Evolutionary conservation across 1,140 invertebrate genomes (phyloP), one percentile per base, ranked within the genome.

Genomic region (Coenobita brevimanus): DNA sequence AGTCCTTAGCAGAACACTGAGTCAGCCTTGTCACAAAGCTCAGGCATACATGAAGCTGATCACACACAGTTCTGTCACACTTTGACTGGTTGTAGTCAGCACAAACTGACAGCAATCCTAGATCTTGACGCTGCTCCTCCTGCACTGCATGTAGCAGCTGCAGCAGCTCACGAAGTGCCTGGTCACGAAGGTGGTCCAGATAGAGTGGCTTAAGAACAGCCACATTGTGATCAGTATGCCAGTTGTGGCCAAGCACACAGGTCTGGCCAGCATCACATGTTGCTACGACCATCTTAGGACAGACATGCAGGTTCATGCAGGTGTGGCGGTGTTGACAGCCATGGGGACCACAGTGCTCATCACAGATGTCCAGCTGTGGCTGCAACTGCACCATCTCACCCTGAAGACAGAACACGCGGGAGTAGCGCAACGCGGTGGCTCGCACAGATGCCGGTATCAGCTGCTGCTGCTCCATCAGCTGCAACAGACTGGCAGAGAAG

Each of bases 161-260:
- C 21, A 87, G 33, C 43, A 87, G 62, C 17, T 67, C 33, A 10
- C 24, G 41, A 4, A 87, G 76, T 17, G 15, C 50, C 24, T n/a
- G 1, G 3, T 38, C 38, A 8, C n/a, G 17, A 3, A 87, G 64
- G 8, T 38, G 38, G 3, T 87, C 62, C 24, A 87, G 62, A 33
- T 10, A 73, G 41, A 87, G 50, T 33, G n/a, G 24, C 46, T 64
- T 50, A 10, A 87, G 76, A 41, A 87, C 54, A 3, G 6, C 27
- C 17, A 17, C 17, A 30, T 87, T 87, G n/a, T 81, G 85, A 41
- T 81, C 50, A 17, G 85, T 87, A 13, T 71, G 13, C 85, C 85
- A 87, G 33, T 27, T 64, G 67, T 87, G 85, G 15, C 78, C 76
- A 41, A 87, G 36, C 2, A 33, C 10, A 60, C 85, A 87, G 21